Evolutionary conservation across 2,888 invertebrate species (phyloP).

Genomic region (Patella pellucida): DNA sequence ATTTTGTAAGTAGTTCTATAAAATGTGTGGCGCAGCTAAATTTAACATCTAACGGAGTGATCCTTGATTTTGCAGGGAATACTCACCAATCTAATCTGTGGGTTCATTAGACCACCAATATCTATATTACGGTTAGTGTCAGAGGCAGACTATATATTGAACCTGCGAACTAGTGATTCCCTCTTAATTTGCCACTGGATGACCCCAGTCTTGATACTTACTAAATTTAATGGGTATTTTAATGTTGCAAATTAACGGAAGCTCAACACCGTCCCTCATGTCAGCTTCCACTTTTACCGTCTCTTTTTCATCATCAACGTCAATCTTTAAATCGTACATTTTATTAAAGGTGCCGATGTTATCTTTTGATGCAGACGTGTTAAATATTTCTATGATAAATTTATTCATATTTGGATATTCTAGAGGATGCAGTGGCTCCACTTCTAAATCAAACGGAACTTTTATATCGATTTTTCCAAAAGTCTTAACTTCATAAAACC

Average conservation of each 20-base stretch:
- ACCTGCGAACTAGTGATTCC: too few relatives aligned
- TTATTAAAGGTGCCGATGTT: neutral
- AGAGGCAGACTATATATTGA: too few relatives aligned
- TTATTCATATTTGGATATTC: neutral
- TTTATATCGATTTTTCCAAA: conserved; percentile 5
- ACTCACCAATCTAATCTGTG: too few relatives aligned
- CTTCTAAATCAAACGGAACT: neutral
- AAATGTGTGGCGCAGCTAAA: too few relatives aligned
- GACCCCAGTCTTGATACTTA: too few relatives aligned
- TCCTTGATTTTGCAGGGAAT: too few relatives aligned
- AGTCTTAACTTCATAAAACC: neutral
- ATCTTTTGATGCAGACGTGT: neutral
- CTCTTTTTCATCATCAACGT: neutral
- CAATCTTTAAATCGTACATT: neutral
- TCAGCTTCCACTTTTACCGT: neutral
- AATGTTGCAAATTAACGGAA: neutral
- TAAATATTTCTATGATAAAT: neutral
- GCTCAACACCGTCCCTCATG: neutral
- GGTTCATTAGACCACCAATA: too few relatives aligned
- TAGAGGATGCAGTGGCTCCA: neutral
- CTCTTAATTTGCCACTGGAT: too few relatives aligned
- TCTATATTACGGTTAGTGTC: too few relatives aligned
- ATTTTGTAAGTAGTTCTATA: too few relatives aligned
- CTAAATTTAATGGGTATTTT: conserved; percentile 2
- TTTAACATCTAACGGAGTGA: too few relatives aligned